Percentiles rank a stretch among this genome's conserved stretches.
These are phyloP conservation scores for Sipha flava DNA, from an alignment of 1,140 invertebrate species.

Conservation along the genomic window DNA sequence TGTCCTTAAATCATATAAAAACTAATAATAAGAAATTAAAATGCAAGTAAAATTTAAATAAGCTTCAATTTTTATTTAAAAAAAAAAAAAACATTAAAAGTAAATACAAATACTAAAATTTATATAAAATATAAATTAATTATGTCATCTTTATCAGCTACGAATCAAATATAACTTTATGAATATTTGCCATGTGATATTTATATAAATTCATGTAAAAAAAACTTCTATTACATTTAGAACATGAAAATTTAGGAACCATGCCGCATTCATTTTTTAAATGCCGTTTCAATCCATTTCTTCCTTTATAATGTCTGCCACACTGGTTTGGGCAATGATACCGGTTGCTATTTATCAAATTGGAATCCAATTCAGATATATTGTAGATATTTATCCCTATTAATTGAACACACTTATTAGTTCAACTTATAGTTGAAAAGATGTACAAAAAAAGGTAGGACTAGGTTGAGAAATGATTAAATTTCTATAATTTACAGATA, in stretches of 20 bases:
- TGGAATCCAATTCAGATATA: background rate
- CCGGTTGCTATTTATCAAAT: background rate
- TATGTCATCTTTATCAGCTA: background rate
- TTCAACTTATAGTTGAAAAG: too few species aligned
- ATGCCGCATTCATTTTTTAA: conserved; percentile 46
- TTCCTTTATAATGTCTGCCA: conserved; percentile 33
- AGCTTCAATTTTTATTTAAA: too few species aligned
- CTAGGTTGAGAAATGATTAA: too few species aligned
- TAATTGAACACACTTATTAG: background rate
- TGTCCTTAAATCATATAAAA: too few species aligned
- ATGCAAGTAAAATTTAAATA: too few species aligned
- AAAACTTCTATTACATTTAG: conserved; percentile 43
- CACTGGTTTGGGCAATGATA: conserved; percentile 31
- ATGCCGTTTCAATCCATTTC: conserved; percentile 41
- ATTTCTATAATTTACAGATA: too few species aligned
- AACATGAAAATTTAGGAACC: conserved; percentile 39
- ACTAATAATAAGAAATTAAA: too few species aligned
- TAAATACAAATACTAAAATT: background rate
- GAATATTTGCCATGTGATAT: background rate
- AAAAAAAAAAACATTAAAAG: background rate
- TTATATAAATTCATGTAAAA: background rate
- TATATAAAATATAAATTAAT: too few species aligned
- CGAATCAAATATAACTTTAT: background rate
- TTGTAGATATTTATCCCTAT: background rate
- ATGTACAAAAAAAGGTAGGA: too few species aligned